Percentiles rank a stretch among this genome's conserved stretches.
phyloP scores from a whole-genome alignment of 2,888 invertebrate species.

The Protonemura montana region DNA sequence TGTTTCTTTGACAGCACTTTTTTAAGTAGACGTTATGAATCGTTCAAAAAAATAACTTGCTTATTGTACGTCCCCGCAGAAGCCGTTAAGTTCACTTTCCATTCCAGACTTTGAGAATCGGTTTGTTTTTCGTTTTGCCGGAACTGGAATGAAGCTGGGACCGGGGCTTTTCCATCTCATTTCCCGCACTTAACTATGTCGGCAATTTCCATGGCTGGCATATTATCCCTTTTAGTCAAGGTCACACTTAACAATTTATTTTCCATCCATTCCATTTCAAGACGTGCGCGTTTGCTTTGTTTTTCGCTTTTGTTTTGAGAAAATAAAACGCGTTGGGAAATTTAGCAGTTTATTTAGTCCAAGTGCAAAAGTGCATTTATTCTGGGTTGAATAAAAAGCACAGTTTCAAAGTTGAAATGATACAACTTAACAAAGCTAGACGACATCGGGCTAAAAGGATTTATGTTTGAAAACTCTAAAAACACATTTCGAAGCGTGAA shows the following conservation, averaged over 20 bases:
- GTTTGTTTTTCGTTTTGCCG: neutral
- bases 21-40: neutral
- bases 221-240: neutral
- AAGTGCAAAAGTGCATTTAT: slow-evolving; percentile 2
- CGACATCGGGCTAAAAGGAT: neutral
- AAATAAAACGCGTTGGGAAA: neutral
- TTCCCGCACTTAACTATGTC: neutral
- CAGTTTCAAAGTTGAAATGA: neutral
- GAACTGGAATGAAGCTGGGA: neutral
- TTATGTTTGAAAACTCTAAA: neutral
- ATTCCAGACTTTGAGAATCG: no score
- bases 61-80: neutral
- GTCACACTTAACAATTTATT: neutral
- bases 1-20: neutral
- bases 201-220: neutral
- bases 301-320: neutral
- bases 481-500: slow-evolving; percentile 12
- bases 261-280: neutral
- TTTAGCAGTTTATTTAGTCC: neutral
- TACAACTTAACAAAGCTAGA: neutral
- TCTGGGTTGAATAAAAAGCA: neutral
- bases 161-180: neutral
- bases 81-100: no score
- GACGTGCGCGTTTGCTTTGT: neutral
- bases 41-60: neutral